These are phyloP conservation scores for Wiebesia pumilae DNA, from an alignment of 1,140 invertebrate species.

Conservation along the genomic window DNA sequence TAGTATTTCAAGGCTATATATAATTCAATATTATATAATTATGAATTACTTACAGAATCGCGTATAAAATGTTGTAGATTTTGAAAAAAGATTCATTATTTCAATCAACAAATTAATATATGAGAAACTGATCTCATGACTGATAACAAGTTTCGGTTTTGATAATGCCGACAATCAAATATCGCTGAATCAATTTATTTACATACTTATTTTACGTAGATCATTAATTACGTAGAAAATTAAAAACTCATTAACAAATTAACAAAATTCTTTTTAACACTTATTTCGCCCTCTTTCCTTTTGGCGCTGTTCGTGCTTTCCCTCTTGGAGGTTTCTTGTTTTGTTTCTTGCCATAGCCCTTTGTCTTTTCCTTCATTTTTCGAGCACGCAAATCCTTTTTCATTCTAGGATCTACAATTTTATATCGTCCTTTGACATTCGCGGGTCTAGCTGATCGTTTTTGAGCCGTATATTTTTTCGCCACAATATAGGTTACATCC, in stretches of 20 bases:
- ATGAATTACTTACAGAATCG: not conserved
- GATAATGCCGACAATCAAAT: conserved; percentile 18
- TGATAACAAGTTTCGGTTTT: not conserved
- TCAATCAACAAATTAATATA: conserved; percentile 3
- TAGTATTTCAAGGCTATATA: not conserved
- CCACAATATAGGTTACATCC: conserved; percentile 94
- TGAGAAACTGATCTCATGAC: conserved; percentile 10
- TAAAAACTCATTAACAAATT: conserved; percentile 23
- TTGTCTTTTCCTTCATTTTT: conserved; percentile 80
- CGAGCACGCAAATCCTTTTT: conserved; percentile 92
- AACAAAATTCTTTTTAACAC: not conserved
- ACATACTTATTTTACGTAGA: conserved; percentile 44
- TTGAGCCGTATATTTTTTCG: conserved; percentile 89
- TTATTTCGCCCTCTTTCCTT: conserved; percentile 56
- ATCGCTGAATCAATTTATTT: conserved; percentile 38
- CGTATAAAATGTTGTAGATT: not conserved
- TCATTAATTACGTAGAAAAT: conserved; percentile 35
- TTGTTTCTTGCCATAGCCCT: conserved; percentile 68
- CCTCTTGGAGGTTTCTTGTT: conserved; percentile 54
- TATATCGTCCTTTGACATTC: conserved; percentile 94
- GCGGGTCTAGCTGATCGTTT: conserved; percentile 86
- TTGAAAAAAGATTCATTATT: not conserved
- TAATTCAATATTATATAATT: not conserved
- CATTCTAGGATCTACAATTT: conserved; percentile 95
- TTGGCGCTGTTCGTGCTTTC: conserved; percentile 56